A percentile compares a stretch with the other conserved stretches of the same genome.
phyloP scores from a whole-genome alignment of 2,888 invertebrate genomes.

The Netelia virgata region DNA sequence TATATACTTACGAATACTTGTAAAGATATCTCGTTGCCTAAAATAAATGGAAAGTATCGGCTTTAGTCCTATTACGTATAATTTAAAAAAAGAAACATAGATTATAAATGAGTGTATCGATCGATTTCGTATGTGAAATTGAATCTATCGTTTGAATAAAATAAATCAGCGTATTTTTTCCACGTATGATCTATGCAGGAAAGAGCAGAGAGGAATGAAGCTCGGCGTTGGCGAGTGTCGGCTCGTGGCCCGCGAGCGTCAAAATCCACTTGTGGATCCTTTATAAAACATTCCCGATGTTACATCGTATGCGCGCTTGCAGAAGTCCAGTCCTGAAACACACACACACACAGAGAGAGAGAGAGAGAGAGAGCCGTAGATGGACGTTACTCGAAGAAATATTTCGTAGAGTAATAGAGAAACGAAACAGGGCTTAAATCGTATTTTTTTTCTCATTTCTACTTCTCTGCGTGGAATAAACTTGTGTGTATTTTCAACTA shows the following conservation, averaged over 20 bases:
- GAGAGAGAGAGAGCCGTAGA: too few species aligned
- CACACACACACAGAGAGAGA: neutral
- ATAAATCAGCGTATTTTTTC: neutral
- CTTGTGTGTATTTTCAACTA: constrained; percentile 22
- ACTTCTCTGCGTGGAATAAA: constrained; percentile 20
- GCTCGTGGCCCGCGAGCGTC: constrained; percentile 36
- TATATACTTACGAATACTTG: too few species aligned
- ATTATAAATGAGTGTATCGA: constrained; percentile 13
- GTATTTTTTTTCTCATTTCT: neutral
- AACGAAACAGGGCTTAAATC: too few species aligned
- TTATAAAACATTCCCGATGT: constrained; percentile 45
- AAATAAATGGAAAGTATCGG: too few species aligned
- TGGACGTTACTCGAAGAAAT: too few species aligned
- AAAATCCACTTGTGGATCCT: constrained; percentile 57
- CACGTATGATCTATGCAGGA: neutral
- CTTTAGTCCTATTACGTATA: neutral
- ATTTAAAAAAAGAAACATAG: neutral
- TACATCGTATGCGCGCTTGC: neutral
- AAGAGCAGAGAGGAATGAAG: constrained; percentile 11
- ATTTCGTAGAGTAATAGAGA: too few species aligned
- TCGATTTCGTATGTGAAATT: neutral
- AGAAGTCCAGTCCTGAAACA: neutral
- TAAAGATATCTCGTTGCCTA: too few species aligned
- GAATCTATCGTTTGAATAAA: neutral
- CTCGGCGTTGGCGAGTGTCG: constrained; percentile 8